Evolutionary conservation across 1,140 invertebrate genomes (phyloP), one percentile per base, ranked within the genome.

Genomic region (Drosophila obscura): DNA sequence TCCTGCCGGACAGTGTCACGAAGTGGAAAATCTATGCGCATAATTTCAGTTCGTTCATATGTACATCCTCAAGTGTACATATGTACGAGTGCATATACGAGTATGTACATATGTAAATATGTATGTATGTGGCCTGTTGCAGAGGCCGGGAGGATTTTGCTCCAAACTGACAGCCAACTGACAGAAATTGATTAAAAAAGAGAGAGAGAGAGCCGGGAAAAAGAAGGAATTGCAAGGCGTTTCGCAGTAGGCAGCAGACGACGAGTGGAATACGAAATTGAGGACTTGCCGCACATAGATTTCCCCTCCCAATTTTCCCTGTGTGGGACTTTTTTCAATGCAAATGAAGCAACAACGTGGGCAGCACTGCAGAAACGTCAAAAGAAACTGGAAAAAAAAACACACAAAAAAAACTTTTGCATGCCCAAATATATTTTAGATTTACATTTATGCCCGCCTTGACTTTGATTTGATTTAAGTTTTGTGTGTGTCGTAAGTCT

Each of bases 121-220:
- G 26, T 19, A 13, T 22, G 19, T 16, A 28, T 46, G 22, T 48
- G 43, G 15, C 15, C 31, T 16, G 59, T 5, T 49, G 69, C 44
- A 15, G 43, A 59, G 63, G 58, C 50, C 49, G 59, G 49, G 50
- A 63, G 71, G 63, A 48, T 67, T 64, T 63, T 60, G 77, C 79
- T 56, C 77, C 73, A 59, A 73, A 59, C 74, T 82, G 82, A 88
- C 82, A 87, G 78, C 49, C 66, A 74, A 87, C 83, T 87, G 82
- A 87, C 82, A 87, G 82, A 82, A 87, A 88, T 87, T 88, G 80
- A 83, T 83, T 83, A 83, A 83, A 83, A 83, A 76, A 71, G 51
- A 35, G 66, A 16, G 48, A 65, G 49, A n/a, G 45, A 61, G 28
- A 35, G 51, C 16, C 5, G n/a, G 13, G 46, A 15, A 13, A n/a